phyloP scores from a whole-genome alignment of 2,797 vertebrate genomes.

The Emys orbicularis region DNA sequence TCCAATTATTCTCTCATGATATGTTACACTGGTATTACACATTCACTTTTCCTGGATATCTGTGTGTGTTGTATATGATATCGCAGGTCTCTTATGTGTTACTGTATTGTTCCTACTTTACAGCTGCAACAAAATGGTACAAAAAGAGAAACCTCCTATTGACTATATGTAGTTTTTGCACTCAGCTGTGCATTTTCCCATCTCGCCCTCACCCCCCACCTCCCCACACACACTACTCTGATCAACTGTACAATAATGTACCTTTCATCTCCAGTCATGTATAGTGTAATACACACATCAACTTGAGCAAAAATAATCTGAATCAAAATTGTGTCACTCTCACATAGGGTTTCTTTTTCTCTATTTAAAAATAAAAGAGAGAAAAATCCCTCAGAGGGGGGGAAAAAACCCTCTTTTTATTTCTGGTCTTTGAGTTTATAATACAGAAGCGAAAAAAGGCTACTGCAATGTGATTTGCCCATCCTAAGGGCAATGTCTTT shows the following conservation, averaged over 20 bases:
- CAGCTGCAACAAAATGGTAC: background rate
- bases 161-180: background rate
- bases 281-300: background rate
- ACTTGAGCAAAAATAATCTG: slow-evolving; percentile 39
- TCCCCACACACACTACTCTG: background rate
- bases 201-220: background rate
- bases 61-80: accelerated
- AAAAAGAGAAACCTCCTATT: background rate
- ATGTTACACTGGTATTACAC: background rate
- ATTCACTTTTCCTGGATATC: background rate
- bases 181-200: background rate
- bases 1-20: slow-evolving; percentile 3
- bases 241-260: background rate
- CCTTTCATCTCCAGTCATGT: background rate
- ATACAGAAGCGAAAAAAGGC: background rate
- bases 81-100: background rate
- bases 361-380: background rate
- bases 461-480: slow-evolving; percentile 55
- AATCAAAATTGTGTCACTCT: slow-evolving; percentile 5
- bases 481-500: slow-evolving; percentile 64
- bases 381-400: background rate
- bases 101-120: background rate
- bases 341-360: background rate
- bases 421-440: slow-evolving; percentile 24
- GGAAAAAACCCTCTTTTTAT: background rate